Evolutionary conservation across 2,113 vertebrate genomes (phyloP), one percentile per base, ranked within the genome.

Genomic region (Anser brachyrhynchus): DNA sequence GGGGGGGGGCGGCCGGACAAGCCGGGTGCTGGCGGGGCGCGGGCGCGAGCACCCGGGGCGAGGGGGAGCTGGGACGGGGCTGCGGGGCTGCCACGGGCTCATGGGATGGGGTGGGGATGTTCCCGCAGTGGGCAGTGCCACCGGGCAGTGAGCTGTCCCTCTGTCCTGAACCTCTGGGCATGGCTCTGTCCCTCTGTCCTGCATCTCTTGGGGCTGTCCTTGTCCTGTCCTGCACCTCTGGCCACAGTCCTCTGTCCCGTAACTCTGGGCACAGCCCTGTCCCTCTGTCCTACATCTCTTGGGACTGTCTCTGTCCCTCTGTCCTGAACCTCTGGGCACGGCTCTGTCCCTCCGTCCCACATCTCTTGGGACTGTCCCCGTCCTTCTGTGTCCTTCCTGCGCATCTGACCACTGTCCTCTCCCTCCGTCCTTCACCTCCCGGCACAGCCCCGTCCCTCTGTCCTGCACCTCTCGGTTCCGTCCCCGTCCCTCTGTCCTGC

Each of bases 71-170:
- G 98, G 98, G 98, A 98, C 97, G 98, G 98, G 98, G 98, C 86
- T 99, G 99, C 97, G 97, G 98, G 98, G 98, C 86, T 99, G 99
- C 99, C 98, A 98, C 98, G 98, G 99, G 99, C 99, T 98, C 99
- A 98, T 98, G 11, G 62, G 51, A 65, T 46, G 52, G 74, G 82
- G 73, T 13, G 70, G 54, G 65, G 43, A 69, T 0, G 15, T 85
- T 55, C 4, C 54, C 4, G 6, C 28, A 11, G 39, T 33, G 78
- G 43, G 11, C 41, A 58, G 58, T 26, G 20, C 6, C 43, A 21
- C 46, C 2, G 4, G 55, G 20, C 26, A 12, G 6, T 13, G n/a
- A 49, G 46, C 46, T 49, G 46, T 49, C 46, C 46, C 46, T 49
- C 46, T 22, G 46, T 49, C 46, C 46, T 20, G 46, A 49, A 22